Evolutionary conservation across 2,113 vertebrate genomes (phyloP), one percentile per base, ranked within the genome.

Genomic region (Trematocara macrostoma): DNA sequence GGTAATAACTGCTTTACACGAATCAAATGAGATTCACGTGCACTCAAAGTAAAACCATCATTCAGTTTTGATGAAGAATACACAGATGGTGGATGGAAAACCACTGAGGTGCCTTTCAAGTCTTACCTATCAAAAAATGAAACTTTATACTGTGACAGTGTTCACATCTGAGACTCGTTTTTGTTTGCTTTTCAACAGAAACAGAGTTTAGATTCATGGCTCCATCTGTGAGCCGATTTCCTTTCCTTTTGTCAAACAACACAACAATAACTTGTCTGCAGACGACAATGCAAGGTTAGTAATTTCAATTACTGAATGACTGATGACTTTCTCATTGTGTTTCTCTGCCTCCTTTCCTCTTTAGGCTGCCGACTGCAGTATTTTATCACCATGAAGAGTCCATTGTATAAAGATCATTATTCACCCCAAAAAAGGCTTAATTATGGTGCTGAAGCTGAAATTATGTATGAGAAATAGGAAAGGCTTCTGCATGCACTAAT

Each of bases 21-120:
- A 86, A 61, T 89, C 51, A 82, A 87, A 93, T 85, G 81, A 91
- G 76, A 82, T 87, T 92, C 88, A 92, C 29, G 61, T 92, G 87
- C 11, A 55, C 55, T 83, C 15, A 55, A 79, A 85, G 53, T 56
- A 23, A 83, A 90, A 71, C 6, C 11, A 35, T 74, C 23, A 34
- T 81, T 87, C 64, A n/a, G n/a, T 38, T 84, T 81, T 71, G 57
- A 15, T 31, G 35, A 84, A 59, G 53, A 86, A 79, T 87, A 83
- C 20, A 91, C 85, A 91, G 31, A 20, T 47, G 29, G 10, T 9
- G 7, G 10, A 23, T 29, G 42, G 40, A 23, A 84, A 85, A 61
- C 23, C 45, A 59, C 23, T 4, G 11, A 57, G 12, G 14, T 35
- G 20, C 11, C 57, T 86, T 86, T 81, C 1, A 81, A 57, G 40